Base-by-base conservation (phyloP, 2,113 vertebrate species). In the Carlito syrichta region DNA sequence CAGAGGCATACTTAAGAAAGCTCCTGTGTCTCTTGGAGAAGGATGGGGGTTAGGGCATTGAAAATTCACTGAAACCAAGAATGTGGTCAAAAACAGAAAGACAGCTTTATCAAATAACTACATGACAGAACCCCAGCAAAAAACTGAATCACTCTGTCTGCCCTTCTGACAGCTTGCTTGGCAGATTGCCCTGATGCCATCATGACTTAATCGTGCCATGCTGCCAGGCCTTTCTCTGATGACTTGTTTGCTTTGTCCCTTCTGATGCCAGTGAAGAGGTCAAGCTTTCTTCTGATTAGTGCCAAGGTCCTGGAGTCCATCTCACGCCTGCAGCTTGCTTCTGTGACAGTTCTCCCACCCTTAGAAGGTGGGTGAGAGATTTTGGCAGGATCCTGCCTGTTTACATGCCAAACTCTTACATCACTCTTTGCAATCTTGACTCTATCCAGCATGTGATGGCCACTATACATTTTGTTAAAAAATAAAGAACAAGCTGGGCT, bases 171-270 rank as follows among this genome's bases (percentile, higher is more conserved):
- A 97, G 87, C 77, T 87, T 84, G 3, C 86, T 93, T 97, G 97
- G 95, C 91, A 96, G 94, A 17, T 76, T 96, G 93, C 91, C 54
- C 91, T 63, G 86, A 30, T 76, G 86, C 91, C 83, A 92, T 94
- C 97, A 97, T 76, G 77, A 93, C 96, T 97, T 94, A 83, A 98
- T 91, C 95, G 85, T 86, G 83, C 91, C 94, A 9, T 19, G 40
- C 71, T 17, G 0, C 83, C 32, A 58, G 85, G 83, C 1, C 32
- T 89, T 86, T 89, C 50, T 95, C 92, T 50, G 85, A 81, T 66
- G 40, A 87, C 94, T 97, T 96, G 40, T 96, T 98, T 97, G 84
- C 94, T 93, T 96, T 95, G 96, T 94, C 96, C 94, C 90, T 84
- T 97, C 97, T 89, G 92, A 96, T 16, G n/a, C 92, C 73, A 56